phyloP scores from a whole-genome alignment of 2,113 vertebrate genomes.

The Cynocephalus volans region DNA sequence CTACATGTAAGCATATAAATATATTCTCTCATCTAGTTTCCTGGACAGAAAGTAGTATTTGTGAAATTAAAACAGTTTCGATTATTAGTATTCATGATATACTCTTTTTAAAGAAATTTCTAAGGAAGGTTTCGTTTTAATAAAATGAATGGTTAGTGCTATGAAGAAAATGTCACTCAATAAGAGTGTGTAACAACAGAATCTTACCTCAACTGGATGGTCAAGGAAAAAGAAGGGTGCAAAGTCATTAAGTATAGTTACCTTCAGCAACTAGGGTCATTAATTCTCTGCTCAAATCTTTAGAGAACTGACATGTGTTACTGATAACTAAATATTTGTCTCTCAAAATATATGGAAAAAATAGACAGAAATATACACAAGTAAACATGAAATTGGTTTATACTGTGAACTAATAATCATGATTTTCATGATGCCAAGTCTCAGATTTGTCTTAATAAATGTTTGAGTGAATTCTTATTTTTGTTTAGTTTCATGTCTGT shows the following conservation, averaged over 20 bases:
- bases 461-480: conserved; percentile 69
- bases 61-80: conserved; percentile 10
- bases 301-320: not conserved
- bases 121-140: conserved; percentile 27
- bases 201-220: not conserved
- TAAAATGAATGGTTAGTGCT: not conserved
- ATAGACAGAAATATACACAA: not conserved
- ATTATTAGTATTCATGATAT: conserved; percentile 4
- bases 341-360: conserved; percentile 53
- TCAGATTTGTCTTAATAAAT: conserved; percentile 66
- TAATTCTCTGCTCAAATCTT: conserved; percentile 33
- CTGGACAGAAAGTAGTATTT: not conserved
- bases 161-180: conserved; percentile 27
- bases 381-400: conserved; percentile 28
- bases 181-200: not conserved
- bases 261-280: not conserved
- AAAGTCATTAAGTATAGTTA: conserved; percentile 19
- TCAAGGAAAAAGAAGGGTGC: not conserved
- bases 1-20: not conserved
- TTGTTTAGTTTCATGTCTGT: conserved; percentile 65
- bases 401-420: not conserved
- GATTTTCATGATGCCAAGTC: conserved; percentile 48
- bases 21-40: not conserved
- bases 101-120: conserved; percentile 49
- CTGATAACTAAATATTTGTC: conserved; percentile 29